Base-by-base conservation (phyloP, 2,888 invertebrate genomes). In the Priapulus caudatus region DNA sequence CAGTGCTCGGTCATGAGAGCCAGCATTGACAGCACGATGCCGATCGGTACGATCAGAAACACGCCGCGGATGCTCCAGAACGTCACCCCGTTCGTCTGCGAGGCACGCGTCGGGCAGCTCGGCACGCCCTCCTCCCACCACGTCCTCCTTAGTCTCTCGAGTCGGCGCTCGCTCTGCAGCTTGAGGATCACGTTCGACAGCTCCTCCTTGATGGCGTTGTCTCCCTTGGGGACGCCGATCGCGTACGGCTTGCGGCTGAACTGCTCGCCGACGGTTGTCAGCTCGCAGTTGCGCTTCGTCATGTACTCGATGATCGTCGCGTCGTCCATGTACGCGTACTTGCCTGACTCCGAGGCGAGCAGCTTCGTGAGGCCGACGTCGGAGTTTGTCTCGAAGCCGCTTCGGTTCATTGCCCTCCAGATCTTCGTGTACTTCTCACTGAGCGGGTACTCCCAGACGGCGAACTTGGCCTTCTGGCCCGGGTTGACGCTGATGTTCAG, bases 391-490 rank as follows among this genome's bases (percentile, higher is more conserved):
- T 62, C 4, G 16, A 63, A 54, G 1, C 61, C 60, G 0, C 56
- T 57, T 1, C 21, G 45, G 15, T 56, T 16, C 5, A 64, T 62
- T 15, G 50, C 45, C 2, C 52, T 51, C 61, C 61, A 64, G 46
- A 64, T 62, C 20, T 59, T 58, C n/a, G 55, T 61, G 53, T 63
- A 63, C 18, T 59, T 58, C 51, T 64, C 60, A n/a, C 61, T 61
- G 16, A 64, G 53, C 4, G 64, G 64, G 51, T 64, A 64, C 20
- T 63, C 60, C 64, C 64, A 64, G 1, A 63, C 63, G 1, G 63
- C 61, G 48, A 58, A 54, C 20, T 58, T 51, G 10, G 33, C 33
- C n/a, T 33, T 33, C 33, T 33, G 33, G 10, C 10, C 33, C n/a
- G 33, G 33, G n/a, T 33, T n/a, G 10, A 33, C 33, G 33, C 33